phyloP scores from a whole-genome alignment of 2,113 vertebrate species.

The Sphyrna mokarran region DNA sequence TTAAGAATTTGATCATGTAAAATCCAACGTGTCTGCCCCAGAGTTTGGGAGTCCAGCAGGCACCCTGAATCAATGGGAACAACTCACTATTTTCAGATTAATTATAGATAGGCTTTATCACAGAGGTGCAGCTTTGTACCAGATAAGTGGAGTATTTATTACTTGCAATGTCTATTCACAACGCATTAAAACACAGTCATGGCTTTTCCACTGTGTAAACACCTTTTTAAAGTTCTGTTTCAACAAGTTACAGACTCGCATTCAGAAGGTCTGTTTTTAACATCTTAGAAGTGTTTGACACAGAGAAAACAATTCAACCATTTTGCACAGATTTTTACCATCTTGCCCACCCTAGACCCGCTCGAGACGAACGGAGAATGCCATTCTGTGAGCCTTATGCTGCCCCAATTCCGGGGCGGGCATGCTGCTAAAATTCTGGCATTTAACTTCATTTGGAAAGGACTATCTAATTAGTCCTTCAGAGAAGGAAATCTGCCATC shows the following conservation, averaged over 20 bases:
- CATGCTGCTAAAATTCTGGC: too few species aligned
- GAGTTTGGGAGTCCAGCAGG: neutral
- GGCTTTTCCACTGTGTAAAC: neutral
- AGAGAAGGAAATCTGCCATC: too few species aligned
- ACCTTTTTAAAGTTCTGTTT: neutral
- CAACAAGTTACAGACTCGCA: neutral
- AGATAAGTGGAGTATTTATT: neutral
- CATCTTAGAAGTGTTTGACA: neutral
- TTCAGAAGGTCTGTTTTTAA: neutral
- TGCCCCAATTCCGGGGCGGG: too few species aligned
- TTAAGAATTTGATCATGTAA: neutral
- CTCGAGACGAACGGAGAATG: too few species aligned
- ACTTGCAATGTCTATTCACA: neutral
- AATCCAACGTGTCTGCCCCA: neutral
- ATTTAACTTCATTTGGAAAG: neutral
- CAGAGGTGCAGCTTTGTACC: neutral
- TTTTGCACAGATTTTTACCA: too few species aligned
- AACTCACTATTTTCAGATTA: neutral
- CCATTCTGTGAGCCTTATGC: too few species aligned
- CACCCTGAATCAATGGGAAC: neutral
- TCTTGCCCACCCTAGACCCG: too few species aligned
- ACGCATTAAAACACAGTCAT: neutral
- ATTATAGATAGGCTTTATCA: constrained; percentile 33
- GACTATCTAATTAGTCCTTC: neutral
- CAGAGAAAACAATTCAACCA: neutral